Evolutionary conservation across 53 echinoderm and acorn worm species (phyloP).

Genomic region (Apostichopus leukothele): DNA sequence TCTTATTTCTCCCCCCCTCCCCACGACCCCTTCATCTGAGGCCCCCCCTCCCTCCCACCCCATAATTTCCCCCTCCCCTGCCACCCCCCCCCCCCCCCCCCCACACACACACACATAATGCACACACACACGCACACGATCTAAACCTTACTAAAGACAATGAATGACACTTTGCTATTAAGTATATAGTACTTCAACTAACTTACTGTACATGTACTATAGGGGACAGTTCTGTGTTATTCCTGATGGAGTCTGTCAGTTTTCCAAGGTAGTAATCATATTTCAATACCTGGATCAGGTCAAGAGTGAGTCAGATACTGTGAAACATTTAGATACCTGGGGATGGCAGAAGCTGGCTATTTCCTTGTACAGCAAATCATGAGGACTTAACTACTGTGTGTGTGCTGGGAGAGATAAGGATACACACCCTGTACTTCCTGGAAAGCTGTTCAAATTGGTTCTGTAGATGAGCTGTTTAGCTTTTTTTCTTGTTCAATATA

Average conservation of each 20-base stretch:
- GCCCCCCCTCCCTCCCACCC: too few species aligned
- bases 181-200: too few species aligned
- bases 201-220: too few species aligned
- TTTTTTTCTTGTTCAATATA: too few species aligned
- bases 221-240: not conserved
- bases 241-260: not conserved
- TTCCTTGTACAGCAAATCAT: not conserved
- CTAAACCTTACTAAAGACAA: too few species aligned
- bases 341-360: not conserved
- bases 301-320: not conserved
- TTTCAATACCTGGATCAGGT: not conserved
- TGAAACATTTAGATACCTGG: not conserved
- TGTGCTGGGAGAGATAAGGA: not conserved
- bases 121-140: too few species aligned
- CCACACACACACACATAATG: too few species aligned
- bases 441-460: not conserved
- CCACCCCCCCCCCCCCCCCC: too few species aligned
- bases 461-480: conserved; percentile 1
- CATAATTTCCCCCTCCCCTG: too few species aligned
- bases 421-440: not conserved
- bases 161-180: too few species aligned
- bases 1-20: too few species aligned
- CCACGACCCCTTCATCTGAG: too few species aligned
- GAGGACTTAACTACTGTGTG: not conserved
- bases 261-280: conserved; percentile 3